Evolutionary conservation across 2,113 vertebrate genomes (phyloP).

Genomic region (Fulmarus glacialis): DNA sequence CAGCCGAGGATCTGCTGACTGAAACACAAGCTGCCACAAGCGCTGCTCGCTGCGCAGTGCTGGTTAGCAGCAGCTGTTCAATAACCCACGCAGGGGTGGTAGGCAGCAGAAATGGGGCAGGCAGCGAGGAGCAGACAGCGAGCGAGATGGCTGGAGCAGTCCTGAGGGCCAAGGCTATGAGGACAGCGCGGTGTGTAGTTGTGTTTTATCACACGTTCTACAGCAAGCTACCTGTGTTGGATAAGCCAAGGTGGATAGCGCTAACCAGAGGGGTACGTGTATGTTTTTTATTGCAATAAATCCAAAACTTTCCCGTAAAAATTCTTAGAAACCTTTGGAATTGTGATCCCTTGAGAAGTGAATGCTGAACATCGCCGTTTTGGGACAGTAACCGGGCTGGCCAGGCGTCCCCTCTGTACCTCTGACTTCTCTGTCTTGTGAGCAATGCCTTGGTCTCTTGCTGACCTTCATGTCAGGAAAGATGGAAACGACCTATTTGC

Average conservation of each 20-base stretch:
- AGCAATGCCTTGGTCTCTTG: not conserved
- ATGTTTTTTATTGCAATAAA: not conserved
- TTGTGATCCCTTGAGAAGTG: not conserved
- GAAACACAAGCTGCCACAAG: not conserved
- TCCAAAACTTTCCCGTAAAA: not conserved
- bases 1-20: not conserved
- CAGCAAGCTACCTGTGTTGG: not conserved
- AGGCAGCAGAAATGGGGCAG: not conserved
- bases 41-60: not conserved
- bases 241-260: not conserved
- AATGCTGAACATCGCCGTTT: fast-evolving
- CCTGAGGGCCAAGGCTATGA: no score
- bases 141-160: no score
- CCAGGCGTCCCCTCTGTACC: no score
- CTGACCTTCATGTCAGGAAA: not conserved
- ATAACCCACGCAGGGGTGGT: no score
- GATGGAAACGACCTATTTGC: not conserved
- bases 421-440: not conserved
- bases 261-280: fast-evolving
- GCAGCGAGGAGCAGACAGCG: no score
- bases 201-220: not conserved
- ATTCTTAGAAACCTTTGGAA: not conserved
- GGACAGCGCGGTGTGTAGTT: fast-evolving
- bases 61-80: not conserved
- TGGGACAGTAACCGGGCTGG: not conserved